Percentiles rank a stretch among this genome's conserved stretches.
Evolutionary conservation across 92 coral and sea anemone genomes (phyloP).

Genomic region (Porites rus): DNA sequence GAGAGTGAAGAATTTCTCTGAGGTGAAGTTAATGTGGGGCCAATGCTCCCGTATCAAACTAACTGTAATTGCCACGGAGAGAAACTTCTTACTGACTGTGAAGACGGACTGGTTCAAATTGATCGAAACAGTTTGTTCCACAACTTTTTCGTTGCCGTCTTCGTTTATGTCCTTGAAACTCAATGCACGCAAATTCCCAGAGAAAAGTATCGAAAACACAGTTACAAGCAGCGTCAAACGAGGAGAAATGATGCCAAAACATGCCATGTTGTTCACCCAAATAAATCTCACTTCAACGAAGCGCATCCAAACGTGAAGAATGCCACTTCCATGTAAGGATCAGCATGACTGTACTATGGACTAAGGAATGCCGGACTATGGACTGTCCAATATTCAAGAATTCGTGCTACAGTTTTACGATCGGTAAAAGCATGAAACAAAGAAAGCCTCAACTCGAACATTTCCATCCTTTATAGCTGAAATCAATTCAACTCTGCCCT

Average conservation of each 20-base stretch:
- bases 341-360: no score
- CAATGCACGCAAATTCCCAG: background rate
- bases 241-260: background rate
- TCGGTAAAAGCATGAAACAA: no score
- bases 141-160: background rate
- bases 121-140: slow-evolving; percentile 49
- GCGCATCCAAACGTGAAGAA: no score
- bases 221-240: no score
- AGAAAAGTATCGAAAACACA: background rate
- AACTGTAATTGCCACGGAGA: slow-evolving; percentile 84
- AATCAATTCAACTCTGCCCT: no score
- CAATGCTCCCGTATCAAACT: slow-evolving; percentile 65
- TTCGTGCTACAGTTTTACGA: no score
- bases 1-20: slow-evolving; percentile 78
- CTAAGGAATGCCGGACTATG: no score
- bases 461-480: no score
- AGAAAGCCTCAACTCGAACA: no score
- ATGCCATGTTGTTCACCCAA: slow-evolving; percentile 1
- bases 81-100: slow-evolving; percentile 68
- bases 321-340: no score
- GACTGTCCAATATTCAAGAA: no score
- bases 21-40: slow-evolving; percentile 51
- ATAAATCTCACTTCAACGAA: background rate
- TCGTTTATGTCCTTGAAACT: background rate
- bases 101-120: slow-evolving; percentile 59